A percentile compares a stretch with the other conserved stretches of the same genome.
Conservation (phyloP, 2,797 vertebrate species). For the Falco naumanni region DNA sequence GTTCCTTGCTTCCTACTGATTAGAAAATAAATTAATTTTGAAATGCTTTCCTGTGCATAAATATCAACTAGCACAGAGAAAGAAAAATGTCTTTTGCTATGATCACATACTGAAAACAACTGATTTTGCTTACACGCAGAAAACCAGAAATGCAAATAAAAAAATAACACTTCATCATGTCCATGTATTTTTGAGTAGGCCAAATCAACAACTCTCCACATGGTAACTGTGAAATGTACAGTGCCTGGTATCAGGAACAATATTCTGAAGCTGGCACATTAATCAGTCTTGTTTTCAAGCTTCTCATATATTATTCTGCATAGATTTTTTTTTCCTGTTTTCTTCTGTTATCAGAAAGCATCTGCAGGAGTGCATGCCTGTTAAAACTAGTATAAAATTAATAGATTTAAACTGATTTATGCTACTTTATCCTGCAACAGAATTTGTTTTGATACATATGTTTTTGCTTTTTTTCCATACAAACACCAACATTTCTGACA, state of each 20-base stretch:
- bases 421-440: slow-evolving; percentile 70
- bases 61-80: slow-evolving; percentile 40
- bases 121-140: slow-evolving; percentile 66
- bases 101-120: slow-evolving; percentile 62
- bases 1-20: slow-evolving; percentile 33
- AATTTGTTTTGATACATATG: slow-evolving; percentile 76
- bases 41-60: slow-evolving; percentile 40
- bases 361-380: slow-evolving; percentile 70
- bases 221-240: slow-evolving; percentile 80
- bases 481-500: slow-evolving; percentile 75
- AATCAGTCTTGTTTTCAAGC: slow-evolving; percentile 76
- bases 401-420: slow-evolving; percentile 74
- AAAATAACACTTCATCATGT: slow-evolving; percentile 77
- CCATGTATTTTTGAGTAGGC: slow-evolving; percentile 76
- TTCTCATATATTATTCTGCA: slow-evolving; percentile 74
- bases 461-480: slow-evolving; percentile 70
- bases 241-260: slow-evolving; percentile 77
- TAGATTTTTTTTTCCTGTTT: slow-evolving; percentile 60
- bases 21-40: slow-evolving; percentile 43
- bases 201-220: slow-evolving; percentile 79
- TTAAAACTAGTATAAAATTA: slow-evolving; percentile 75
- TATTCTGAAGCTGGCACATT: slow-evolving; percentile 78
- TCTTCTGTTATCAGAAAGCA: slow-evolving; percentile 76
- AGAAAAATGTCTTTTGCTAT: slow-evolving; percentile 54
- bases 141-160: slow-evolving; percentile 74